Evolutionary conservation across 2,888 invertebrate genomes (phyloP).

Genomic region (Trachelus troglodyta): DNA sequence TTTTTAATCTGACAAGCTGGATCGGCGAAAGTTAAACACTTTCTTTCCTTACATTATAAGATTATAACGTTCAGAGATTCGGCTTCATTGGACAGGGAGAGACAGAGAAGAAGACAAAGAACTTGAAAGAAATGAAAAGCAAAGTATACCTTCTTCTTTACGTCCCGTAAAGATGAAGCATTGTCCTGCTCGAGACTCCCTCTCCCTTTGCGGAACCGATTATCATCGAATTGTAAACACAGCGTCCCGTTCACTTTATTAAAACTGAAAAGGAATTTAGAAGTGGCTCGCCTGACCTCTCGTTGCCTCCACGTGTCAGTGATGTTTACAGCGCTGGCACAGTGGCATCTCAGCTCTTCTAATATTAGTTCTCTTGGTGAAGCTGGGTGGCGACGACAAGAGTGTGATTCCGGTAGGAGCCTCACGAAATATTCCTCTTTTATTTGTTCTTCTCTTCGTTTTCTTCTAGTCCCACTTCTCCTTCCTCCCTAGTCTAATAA

Average conservation of each 20-base stretch:
- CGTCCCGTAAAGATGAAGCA: neutral
- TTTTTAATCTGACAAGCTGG: conserved; percentile 24
- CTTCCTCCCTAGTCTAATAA: neutral
- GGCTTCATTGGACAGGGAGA: too few relatives aligned
- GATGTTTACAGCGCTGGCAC: too few relatives aligned
- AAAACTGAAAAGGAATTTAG: too few relatives aligned
- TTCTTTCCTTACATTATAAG: conserved; percentile 18
- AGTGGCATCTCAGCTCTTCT: conserved; percentile 3
- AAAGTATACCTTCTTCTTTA: too few relatives aligned
- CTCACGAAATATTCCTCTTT: conserved; percentile 17
- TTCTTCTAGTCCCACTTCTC: conserved; percentile 2
- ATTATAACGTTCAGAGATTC: neutral
- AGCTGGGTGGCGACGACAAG: conserved; percentile 25
- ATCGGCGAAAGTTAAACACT: conserved; percentile 27
- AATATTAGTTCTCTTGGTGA: conserved; percentile 31
- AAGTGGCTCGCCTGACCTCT: too few relatives aligned
- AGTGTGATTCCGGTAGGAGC: conserved; percentile 24
- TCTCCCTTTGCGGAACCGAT: conserved; percentile 4
- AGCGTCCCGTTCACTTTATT: conserved; percentile 1
- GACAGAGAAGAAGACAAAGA: too few relatives aligned
- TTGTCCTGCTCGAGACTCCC: conserved; percentile 11
- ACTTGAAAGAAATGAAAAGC: too few relatives aligned
- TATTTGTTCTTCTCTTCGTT: neutral
- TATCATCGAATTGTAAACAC: conserved; percentile 5
- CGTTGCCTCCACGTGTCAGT: too few relatives aligned